Base-by-base conservation (phyloP, 1,140 invertebrate genomes). In the Hylyphantes graminicola region DNA sequence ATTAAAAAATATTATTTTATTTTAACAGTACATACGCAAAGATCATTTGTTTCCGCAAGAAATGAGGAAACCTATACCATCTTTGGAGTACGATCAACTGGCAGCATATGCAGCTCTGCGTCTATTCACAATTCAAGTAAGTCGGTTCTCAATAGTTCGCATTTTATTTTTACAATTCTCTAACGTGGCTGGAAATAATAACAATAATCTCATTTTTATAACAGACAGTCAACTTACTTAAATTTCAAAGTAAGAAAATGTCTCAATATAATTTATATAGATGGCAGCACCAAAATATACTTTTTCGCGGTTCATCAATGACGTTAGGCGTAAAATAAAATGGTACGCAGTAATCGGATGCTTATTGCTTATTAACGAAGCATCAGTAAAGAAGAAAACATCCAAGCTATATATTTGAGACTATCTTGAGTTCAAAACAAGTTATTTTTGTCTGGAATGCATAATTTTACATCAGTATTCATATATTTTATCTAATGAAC, bases 41-140 rank as follows among this genome's bases (percentile, higher is more conserved):
- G 86, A 87, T 84, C 76, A 86, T 63, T 61, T 86, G 11, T 88
- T 85, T 70, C 85, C 86, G n/a, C 80, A 76, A 63, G 87, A 87
- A 35, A 86, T 88, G 87, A 35, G 87, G 15, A 86, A 74, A 54
- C 87, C 87, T 0, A 73, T 81, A 19, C 48, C 70, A 17, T 73
- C 76, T n/a, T n/a, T 70, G 4, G 87, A 88, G 84, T 75, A 68
- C 51, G 80, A 87, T 75, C 86, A 87, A 80, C 54, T 88, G 7
- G 86, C 87, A 9, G 87, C 85, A 0, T 86, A 86, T 35, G 85
- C 86, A 9, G 86, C 88, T 3, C 64, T 88, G 51, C 73, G 88
- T 11, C 79, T 88, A 21, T 67, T 82, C 11, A 87, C 85, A 15
- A 70, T 88, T 13, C 86, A 87, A 86, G 88, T 88, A 86, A 53